Evolutionary conservation across 2,888 invertebrate genomes (phyloP).

Genomic region (Zygaena filipendulae): DNA sequence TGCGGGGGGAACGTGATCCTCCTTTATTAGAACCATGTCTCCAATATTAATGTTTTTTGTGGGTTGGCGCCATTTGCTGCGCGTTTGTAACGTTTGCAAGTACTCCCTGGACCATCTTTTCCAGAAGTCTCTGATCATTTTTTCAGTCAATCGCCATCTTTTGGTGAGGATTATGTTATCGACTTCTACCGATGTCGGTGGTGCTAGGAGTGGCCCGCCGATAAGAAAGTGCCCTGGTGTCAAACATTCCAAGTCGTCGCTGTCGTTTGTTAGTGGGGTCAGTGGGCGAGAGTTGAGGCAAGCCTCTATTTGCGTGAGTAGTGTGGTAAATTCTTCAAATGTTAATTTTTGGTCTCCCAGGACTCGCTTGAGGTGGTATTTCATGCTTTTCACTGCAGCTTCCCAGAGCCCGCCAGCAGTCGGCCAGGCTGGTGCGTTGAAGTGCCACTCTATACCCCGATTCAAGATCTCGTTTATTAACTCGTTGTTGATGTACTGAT

Average conservation of each 20-base stretch:
- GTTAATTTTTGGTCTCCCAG: constrained; percentile 5
- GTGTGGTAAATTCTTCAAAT: constrained; percentile 11
- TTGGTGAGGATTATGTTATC: constrained; percentile 1
- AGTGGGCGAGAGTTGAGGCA: constrained; percentile 16
- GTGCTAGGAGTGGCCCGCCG: constrained; percentile 8
- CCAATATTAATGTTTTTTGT: too few relatives aligned
- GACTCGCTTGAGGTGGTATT: constrained; percentile 5
- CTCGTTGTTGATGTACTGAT: constrained; percentile 2
- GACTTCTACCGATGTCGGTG: constrained; percentile 6
- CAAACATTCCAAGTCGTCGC: constrained; percentile 15
- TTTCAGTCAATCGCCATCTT: constrained; percentile 7
- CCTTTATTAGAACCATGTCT: too few relatives aligned
- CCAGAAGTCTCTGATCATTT: too few relatives aligned
- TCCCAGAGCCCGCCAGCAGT: constrained; percentile 8
- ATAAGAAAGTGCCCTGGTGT: constrained; percentile 19
- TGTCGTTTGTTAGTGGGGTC: constrained; percentile 15
- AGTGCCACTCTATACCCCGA: constrained; percentile 8
- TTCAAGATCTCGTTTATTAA: constrained; percentile 1
- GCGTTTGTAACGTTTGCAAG: too few relatives aligned
- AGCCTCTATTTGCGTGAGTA: constrained; percentile 14
- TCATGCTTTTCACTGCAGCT: constrained; percentile 4
- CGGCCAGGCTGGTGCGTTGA: constrained; percentile 8
- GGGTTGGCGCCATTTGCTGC: too few relatives aligned
- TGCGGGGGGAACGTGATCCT: too few relatives aligned
- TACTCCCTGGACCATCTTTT: too few relatives aligned